Percentiles rank a stretch among this genome's conserved stretches.
phyloP scores from a whole-genome alignment of 2,113 vertebrate species.

The Sinocyclocheilus rhinocerous region DNA sequence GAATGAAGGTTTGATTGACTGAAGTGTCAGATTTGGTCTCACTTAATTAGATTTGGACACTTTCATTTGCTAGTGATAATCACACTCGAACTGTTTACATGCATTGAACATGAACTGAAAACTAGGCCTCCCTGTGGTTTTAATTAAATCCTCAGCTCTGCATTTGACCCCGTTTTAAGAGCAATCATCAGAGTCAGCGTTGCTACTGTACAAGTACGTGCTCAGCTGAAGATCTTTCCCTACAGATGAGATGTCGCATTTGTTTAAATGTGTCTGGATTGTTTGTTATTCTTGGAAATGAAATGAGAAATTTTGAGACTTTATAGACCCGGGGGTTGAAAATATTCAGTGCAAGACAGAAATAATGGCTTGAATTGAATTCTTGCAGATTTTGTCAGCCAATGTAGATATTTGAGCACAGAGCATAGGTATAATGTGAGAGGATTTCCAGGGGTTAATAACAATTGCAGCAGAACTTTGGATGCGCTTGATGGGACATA shows the following conservation, averaged over 20 bases:
- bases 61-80: constrained; percentile 33
- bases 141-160: constrained; percentile 7
- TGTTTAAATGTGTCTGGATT: not conserved
- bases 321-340: not conserved
- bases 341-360: not conserved
- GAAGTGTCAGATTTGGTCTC: constrained; percentile 33
- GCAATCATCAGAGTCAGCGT: not conserved
- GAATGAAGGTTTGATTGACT: constrained; percentile 14
- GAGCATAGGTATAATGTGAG: not conserved
- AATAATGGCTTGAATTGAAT: constrained; percentile 6
- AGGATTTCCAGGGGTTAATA: constrained; percentile 24
- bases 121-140: not conserved
- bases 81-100: constrained; percentile 24
- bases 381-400: not conserved
- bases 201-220: not conserved
- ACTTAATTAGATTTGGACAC: constrained; percentile 40
- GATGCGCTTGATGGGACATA: not conserved
- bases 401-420: not conserved
- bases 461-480: too few relatives aligned
- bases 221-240: not conserved
- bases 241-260: not conserved
- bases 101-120: not conserved
- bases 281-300: not conserved
- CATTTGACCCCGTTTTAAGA: constrained; percentile 10
- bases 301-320: not conserved